A percentile compares a stretch with the other conserved stretches of the same genome.
Evolutionary conservation across 30 jellyfish, hydroid and myxozoan genomes (phyloP).

Genomic region (Sanderia malayensis): DNA sequence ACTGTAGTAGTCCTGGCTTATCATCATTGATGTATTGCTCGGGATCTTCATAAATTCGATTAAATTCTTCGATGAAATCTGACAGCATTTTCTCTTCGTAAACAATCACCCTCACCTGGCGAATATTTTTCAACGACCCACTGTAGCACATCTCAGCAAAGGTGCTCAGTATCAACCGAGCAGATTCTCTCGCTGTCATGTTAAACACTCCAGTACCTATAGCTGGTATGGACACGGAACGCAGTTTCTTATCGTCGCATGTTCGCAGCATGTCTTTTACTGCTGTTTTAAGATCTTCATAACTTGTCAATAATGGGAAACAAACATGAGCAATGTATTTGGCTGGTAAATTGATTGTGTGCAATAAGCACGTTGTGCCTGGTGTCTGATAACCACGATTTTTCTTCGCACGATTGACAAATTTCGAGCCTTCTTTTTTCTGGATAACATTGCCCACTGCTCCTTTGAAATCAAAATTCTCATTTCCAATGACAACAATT

Average conservation of each 20-base stretch:
- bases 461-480: constrained; percentile 2
- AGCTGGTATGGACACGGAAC: constrained; percentile 43
- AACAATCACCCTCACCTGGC: constrained; percentile 6
- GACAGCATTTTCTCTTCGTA: constrained; percentile 31
- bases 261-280: constrained; percentile 8
- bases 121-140: background rate
- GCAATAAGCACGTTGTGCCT: constrained; percentile 30
- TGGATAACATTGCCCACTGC: constrained; percentile 45
- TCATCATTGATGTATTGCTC: background rate
- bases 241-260: constrained; percentile 12
- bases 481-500: constrained; percentile 41
- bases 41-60: background rate
- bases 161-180: constrained; percentile 29
- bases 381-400: background rate
- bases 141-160: constrained; percentile 25
- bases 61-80: constrained; percentile 11
- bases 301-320: constrained; percentile 7
- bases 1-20: background rate
- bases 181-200: constrained; percentile 30
- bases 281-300: constrained; percentile 21
- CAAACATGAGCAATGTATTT: constrained; percentile 24
- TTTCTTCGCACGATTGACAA: background rate
- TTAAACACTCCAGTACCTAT: constrained; percentile 49
- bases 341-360: constrained; percentile 24
- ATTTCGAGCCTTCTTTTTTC: constrained; percentile 13